These are phyloP conservation scores for Oreochromis grahami DNA, from an alignment of 2,797 vertebrate genomes.

Conservation along the genomic window DNA sequence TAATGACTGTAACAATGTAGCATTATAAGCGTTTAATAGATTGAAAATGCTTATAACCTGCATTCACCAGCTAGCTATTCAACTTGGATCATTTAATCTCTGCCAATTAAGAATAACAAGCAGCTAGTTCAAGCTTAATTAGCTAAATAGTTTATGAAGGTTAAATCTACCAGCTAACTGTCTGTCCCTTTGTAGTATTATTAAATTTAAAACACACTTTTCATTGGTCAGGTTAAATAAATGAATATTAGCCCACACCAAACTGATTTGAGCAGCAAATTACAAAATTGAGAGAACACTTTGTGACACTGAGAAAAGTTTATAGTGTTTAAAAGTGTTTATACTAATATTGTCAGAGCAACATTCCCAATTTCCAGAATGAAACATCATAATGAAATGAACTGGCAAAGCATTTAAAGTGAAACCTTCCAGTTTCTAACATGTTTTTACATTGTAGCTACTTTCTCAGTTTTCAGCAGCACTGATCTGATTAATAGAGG, in stretches of 20 bases:
- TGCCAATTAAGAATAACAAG: neutral
- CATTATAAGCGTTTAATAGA: neutral
- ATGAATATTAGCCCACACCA: neutral
- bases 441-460: neutral
- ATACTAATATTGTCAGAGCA: neutral
- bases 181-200: neutral
- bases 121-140: neutral
- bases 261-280: neutral
- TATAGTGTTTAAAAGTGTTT: neutral
- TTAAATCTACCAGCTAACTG: neutral
- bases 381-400: neutral
- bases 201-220: neutral
- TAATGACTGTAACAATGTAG: neutral
- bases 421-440: neutral
- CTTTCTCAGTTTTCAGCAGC: neutral
- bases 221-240: neutral
- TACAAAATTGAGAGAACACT: neutral
- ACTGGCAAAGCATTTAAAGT: neutral
- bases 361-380: neutral
- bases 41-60: neutral
- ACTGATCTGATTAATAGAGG: neutral
- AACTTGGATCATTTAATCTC: neutral
- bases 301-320: neutral
- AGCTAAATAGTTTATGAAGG: neutral
- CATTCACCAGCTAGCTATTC: neutral